A percentile compares a stretch with the other conserved stretches of the same genome.
Conservation (phyloP, 1,140 invertebrate species). For the Philaenus spumarius region DNA sequence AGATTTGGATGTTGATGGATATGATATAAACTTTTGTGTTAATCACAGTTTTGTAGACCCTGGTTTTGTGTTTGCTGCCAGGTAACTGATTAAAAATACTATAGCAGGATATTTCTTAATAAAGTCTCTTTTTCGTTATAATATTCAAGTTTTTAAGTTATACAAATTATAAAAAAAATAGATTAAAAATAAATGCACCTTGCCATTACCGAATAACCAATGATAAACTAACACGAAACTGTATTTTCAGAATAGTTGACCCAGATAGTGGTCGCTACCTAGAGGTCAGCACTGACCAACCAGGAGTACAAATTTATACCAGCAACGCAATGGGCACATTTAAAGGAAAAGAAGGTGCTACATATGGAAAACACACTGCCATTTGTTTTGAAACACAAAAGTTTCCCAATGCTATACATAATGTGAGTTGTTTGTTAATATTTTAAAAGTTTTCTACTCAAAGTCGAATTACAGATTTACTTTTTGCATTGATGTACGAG, state of each 20-base stretch:
- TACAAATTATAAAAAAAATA: no score
- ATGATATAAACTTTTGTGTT: slow-evolving; percentile 62
- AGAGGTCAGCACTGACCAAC: slow-evolving; percentile 75
- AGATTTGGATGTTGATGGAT: slow-evolving; percentile 47
- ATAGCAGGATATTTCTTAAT: no score
- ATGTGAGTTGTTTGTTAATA: no score
- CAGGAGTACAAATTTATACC: slow-evolving; percentile 87
- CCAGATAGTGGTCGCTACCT: slow-evolving; percentile 55
- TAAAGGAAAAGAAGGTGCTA: slow-evolving; percentile 57
- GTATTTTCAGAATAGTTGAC: slow-evolving; percentile 53
- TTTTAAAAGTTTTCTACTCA: no score
- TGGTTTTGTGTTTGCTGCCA: slow-evolving; percentile 36
- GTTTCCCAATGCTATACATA: slow-evolving; percentile 85
- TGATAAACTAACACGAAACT: no score
- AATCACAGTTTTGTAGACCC: slow-evolving; percentile 29
- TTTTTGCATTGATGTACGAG: no score
- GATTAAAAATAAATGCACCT: no score
- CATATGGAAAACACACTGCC: slow-evolving; percentile 71
- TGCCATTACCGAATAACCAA: no score
- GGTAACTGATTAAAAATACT: no score
- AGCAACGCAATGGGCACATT: slow-evolving; percentile 37
- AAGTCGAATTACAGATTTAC: no score
- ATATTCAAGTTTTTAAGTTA: no score
- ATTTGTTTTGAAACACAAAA: slow-evolving; percentile 89
- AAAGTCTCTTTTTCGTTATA: no score